phyloP scores from a whole-genome alignment of 1,140 invertebrate species.

The Trichonephila clavata region DNA sequence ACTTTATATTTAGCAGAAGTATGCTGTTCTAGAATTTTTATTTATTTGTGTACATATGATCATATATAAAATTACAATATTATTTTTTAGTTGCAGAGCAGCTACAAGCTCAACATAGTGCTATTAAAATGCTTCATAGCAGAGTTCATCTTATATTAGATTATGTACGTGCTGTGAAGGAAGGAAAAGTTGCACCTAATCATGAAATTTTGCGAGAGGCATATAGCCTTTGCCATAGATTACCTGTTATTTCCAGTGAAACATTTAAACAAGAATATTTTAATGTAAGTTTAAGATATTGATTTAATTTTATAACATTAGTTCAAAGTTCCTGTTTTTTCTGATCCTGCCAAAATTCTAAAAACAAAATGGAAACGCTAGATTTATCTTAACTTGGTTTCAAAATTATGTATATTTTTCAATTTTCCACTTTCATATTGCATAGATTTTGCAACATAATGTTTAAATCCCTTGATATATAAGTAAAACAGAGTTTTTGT shows the following conservation, averaged over 20 bases:
- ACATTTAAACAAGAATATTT: constrained; percentile 96
- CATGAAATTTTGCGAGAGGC: constrained; percentile 96
- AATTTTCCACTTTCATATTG: too few relatives aligned
- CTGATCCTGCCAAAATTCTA: background rate
- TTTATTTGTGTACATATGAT: too few relatives aligned
- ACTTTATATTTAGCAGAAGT: too few relatives aligned
- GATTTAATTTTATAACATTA: too few relatives aligned
- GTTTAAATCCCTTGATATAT: too few relatives aligned
- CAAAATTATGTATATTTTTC: background rate
- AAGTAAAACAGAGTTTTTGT: too few relatives aligned
- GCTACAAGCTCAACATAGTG: constrained; percentile 95
- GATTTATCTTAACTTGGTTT: background rate
- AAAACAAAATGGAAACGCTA: background rate
- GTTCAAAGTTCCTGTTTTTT: background rate
- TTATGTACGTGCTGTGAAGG: constrained; percentile 94
- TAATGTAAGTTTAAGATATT: constrained; percentile 86
- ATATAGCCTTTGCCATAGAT: constrained; percentile 93
- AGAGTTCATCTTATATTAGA: constrained; percentile 94
- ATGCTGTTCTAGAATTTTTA: too few relatives aligned
- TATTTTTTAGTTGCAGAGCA: constrained; percentile 91
- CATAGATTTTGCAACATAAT: too few relatives aligned
- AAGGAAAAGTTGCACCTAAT: constrained; percentile 91
- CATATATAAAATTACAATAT: too few relatives aligned
- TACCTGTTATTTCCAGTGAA: constrained; percentile 94
- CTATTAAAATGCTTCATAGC: constrained; percentile 98